These are phyloP conservation scores for Caligus rogercresseyi DNA, from an alignment of 1,140 invertebrate species.

Conservation along the genomic window DNA sequence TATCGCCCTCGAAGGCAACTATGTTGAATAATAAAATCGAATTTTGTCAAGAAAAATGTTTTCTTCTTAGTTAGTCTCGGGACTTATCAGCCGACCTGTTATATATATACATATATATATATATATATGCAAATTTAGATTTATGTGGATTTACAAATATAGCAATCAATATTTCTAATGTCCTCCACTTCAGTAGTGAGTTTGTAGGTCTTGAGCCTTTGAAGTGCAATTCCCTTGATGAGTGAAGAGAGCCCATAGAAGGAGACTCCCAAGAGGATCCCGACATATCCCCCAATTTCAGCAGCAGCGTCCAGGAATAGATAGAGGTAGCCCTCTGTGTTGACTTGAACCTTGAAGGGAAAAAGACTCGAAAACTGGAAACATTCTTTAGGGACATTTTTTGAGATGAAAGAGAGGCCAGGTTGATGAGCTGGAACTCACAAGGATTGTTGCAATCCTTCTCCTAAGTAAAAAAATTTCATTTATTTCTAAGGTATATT, in stretches of 20 bases:
- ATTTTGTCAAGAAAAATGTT: no score
- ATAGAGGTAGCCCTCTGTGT: conserved; percentile 8
- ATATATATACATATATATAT: no score
- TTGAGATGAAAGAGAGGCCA: neutral
- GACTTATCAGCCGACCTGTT: no score
- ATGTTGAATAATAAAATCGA: no score
- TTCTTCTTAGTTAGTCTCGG: no score
- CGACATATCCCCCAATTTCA: conserved; percentile 16
- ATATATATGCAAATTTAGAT: no score
- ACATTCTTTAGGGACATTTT: neutral
- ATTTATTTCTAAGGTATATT: no score
- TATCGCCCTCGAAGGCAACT: no score
- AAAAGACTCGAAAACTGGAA: neutral
- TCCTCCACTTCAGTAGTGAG: neutral
- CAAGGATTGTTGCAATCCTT: neutral
- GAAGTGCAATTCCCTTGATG: neutral
- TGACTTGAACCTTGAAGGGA: conserved; percentile 3
- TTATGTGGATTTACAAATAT: no score
- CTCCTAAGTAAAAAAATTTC: neutral
- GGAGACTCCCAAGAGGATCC: conserved; percentile 8
- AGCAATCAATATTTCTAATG: neutral
- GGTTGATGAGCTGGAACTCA: neutral
- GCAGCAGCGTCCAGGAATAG: conserved; percentile 4
- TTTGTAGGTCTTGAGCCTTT: neutral
- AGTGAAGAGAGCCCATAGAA: neutral